Conservation (phyloP, 2,797 vertebrate genomes). For the Chaunax sp. region DNA sequence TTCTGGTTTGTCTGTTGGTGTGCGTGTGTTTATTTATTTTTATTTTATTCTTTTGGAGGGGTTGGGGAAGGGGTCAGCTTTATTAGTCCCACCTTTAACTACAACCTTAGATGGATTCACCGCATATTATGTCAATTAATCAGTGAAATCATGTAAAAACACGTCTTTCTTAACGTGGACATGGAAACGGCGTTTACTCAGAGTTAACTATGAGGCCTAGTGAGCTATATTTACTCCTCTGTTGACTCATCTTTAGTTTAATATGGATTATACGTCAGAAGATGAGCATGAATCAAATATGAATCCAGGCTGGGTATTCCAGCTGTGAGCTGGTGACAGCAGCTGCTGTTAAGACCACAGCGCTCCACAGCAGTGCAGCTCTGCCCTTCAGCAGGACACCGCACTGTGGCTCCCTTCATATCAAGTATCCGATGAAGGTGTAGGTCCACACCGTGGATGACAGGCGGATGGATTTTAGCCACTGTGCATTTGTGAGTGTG, state of each 20-base stretch:
- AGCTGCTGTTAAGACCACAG: slow-evolving; percentile 49
- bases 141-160: slow-evolving; percentile 20
- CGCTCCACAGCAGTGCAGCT: slow-evolving; percentile 25
- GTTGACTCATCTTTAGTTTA: slow-evolving; percentile 58
- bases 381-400: slow-evolving; percentile 47
- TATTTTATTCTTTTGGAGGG: slow-evolving; percentile 9
- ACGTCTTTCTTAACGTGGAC: slow-evolving; percentile 15
- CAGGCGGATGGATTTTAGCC: neutral
- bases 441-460: neutral
- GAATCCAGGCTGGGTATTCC: slow-evolving; percentile 51
- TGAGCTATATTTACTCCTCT: slow-evolving; percentile 56
- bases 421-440: slow-evolving; percentile 17
- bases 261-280: slow-evolving; percentile 60
- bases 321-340: slow-evolving; percentile 56
- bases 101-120: slow-evolving; percentile 18
- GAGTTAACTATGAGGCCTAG: slow-evolving; percentile 14
- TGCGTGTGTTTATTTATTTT: slow-evolving; percentile 12
- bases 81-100: slow-evolving; percentile 8
- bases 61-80: neutral
- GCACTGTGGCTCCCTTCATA: slow-evolving; percentile 14
- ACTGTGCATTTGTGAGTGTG: neutral
- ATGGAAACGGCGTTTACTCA: slow-evolving; percentile 18
- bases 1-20: slow-evolving; percentile 12
- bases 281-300: slow-evolving; percentile 53
- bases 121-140: slow-evolving; percentile 23